phyloP scores from a whole-genome alignment of 2,888 invertebrate species.

The Thelaira solivaga region DNA sequence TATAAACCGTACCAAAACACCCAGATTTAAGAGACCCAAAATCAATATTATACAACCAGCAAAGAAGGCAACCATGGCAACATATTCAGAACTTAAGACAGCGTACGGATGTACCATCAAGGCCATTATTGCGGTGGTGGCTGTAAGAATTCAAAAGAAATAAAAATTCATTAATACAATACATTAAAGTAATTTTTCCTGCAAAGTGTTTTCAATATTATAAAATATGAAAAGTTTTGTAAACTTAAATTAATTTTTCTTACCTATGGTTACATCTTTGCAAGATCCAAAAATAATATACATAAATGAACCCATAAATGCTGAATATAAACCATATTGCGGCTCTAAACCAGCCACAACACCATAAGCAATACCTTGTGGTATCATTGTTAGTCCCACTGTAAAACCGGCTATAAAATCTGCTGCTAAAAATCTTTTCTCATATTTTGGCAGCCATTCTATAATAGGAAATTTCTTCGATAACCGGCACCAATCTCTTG shows the following conservation, averaged over 20 bases:
- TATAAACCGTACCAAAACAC: conserved; percentile 90
- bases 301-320: conserved; percentile 95
- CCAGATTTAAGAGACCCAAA: conserved; percentile 86
- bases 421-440: conserved; percentile 81
- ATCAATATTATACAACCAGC: conserved; percentile 84
- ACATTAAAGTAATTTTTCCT: too few relatives aligned
- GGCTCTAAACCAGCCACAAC: conserved; percentile 85
- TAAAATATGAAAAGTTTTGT: too few relatives aligned
- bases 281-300: conserved; percentile 93
- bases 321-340: conserved; percentile 92
- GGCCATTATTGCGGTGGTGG: conserved; percentile 94
- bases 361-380: conserved; percentile 91
- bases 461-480: conserved; percentile 82
- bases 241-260: conserved; percentile 18
- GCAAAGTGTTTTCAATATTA: too few relatives aligned
- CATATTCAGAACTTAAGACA: conserved; percentile 82
- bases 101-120: conserved; percentile 87
- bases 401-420: conserved; percentile 91
- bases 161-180: neutral
- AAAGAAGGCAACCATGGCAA: conserved; percentile 85
- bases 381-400: conserved; percentile 89
- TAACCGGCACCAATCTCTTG: conserved; percentile 77
- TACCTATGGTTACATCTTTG: conserved; percentile 88
- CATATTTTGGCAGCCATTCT: conserved; percentile 87
- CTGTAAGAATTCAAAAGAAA: conserved; percentile 69